Conservation (phyloP, 2,888 invertebrate species). For the Muscina levida region DNA sequence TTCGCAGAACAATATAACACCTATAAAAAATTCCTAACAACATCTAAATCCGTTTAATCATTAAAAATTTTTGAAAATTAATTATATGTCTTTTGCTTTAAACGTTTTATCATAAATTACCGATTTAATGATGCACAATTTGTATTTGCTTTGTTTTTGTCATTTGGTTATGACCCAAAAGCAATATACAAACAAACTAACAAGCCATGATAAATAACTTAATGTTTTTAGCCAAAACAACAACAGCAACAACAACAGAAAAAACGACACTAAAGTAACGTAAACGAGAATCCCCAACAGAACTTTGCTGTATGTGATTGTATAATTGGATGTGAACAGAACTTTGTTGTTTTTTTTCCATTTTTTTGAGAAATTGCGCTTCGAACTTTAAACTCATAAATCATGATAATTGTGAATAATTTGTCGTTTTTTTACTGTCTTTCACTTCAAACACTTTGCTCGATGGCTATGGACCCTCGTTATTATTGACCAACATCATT, state of each 20-base stretch:
- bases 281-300: background rate
- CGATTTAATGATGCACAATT: constrained; percentile 7
- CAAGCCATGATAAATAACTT: constrained; percentile 17
- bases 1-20: too few species aligned
- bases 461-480: too few species aligned
- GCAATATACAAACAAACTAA: background rate
- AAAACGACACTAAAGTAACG: constrained; percentile 4
- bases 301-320: constrained; percentile 7
- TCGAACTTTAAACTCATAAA: constrained; percentile 52
- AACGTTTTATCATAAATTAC: background rate
- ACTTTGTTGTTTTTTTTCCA: background rate
- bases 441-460: constrained; percentile 5
- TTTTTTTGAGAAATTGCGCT: constrained; percentile 28
- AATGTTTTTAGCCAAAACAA: background rate
- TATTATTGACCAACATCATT: background rate
- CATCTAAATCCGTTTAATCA: background rate
- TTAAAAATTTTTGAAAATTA: background rate
- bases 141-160: background rate
- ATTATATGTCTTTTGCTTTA: too few species aligned
- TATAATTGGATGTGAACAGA: constrained; percentile 5
- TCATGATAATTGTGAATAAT: constrained; percentile 41
- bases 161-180: background rate
- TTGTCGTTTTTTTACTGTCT: constrained; percentile 38
- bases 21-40: background rate
- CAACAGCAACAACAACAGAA: background rate